phyloP scores from a whole-genome alignment of 2,888 invertebrate genomes.

The Drosophila tanythrix region DNA sequence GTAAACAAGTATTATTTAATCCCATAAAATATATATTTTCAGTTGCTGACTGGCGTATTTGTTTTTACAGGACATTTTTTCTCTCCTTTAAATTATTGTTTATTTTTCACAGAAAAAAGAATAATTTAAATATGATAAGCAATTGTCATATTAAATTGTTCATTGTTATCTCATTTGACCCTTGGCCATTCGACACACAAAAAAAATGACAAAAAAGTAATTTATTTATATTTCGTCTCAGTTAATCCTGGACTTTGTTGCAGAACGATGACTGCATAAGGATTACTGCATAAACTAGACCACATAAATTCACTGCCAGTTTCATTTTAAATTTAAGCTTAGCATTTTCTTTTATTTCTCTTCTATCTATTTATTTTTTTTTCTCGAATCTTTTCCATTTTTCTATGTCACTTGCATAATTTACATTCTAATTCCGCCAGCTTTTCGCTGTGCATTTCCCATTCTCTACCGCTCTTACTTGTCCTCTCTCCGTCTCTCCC shows the following conservation, averaged over 20 bases:
- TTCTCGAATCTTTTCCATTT: slow-evolving; percentile 38
- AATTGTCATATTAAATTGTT: neutral
- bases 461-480: neutral
- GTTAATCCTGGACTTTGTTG: slow-evolving; percentile 33
- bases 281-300: slow-evolving; percentile 35
- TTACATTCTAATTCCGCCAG: slow-evolving; percentile 73
- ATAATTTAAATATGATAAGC: neutral
- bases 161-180: slow-evolving; percentile 14
- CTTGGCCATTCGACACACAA: slow-evolving; percentile 1
- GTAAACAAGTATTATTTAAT: neutral
- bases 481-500: neutral
- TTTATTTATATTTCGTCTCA: slow-evolving; percentile 21
- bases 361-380: slow-evolving; percentile 8
- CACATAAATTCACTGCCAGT: slow-evolving; percentile 41
- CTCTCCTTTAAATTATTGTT: neutral
- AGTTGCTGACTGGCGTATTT: neutral
- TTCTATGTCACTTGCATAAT: slow-evolving; percentile 72
- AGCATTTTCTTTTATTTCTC: slow-evolving; percentile 42
- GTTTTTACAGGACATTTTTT: neutral
- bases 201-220: neutral
- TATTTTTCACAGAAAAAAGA: neutral
- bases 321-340: slow-evolving; percentile 55
- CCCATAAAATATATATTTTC: neutral
- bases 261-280: slow-evolving; percentile 23
- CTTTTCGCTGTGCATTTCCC: slow-evolving; percentile 35